phyloP scores from a whole-genome alignment of 2,797 vertebrate species.

The Oceanodroma leucorhoa region DNA sequence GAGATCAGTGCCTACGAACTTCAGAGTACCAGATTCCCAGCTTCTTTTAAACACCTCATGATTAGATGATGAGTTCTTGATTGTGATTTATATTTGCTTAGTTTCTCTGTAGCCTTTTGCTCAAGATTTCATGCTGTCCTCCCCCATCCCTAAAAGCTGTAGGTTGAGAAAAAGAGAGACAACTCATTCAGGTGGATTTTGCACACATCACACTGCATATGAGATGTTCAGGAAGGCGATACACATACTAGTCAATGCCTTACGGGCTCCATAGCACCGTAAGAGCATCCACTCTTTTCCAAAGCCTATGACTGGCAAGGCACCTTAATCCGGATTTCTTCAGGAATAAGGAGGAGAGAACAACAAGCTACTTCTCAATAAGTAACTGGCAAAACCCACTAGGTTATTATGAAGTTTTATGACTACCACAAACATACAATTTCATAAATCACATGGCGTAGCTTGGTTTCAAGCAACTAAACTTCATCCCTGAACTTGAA shows the following conservation, averaged over 20 bases:
- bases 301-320: not conserved
- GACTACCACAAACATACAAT: not conserved
- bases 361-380: not conserved
- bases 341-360: not conserved
- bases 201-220: not conserved
- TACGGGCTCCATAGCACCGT: not conserved
- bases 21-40: not conserved
- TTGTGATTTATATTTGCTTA: not conserved
- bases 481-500: not conserved
- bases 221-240: accelerated
- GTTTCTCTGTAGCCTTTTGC: not conserved
- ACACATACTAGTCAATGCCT: not conserved
- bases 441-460: not conserved
- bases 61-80: not conserved
- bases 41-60: not conserved
- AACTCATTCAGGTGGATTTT: not conserved
- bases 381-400: not conserved
- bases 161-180: not conserved
- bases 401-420: not conserved
- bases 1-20: not conserved
- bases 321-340: not conserved
- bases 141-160: not conserved
- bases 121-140: not conserved
- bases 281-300: not conserved
- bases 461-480: not conserved